phyloP scores from a whole-genome alignment of 1,140 invertebrate species.

The Eumeta japonica region DNA sequence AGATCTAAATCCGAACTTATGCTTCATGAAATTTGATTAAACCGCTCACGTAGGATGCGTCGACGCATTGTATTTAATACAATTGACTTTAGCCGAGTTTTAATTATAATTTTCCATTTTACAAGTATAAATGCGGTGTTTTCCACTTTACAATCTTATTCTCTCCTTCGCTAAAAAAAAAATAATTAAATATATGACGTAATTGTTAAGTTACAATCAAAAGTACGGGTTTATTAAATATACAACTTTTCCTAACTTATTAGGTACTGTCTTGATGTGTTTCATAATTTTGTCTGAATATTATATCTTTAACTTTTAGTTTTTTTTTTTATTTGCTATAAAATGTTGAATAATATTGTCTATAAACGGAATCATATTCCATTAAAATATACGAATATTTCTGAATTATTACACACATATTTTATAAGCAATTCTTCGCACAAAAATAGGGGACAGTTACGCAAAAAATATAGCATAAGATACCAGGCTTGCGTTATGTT shows the following conservation, averaged over 20 bases:
- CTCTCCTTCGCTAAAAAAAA: conserved; percentile 39
- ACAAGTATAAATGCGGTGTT: conserved; percentile 47
- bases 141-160: conserved; percentile 52
- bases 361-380: conserved; percentile 6
- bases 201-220: background rate
- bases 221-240: background rate
- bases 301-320: background rate
- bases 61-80: conserved; percentile 53
- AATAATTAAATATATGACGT: background rate
- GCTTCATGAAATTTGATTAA: background rate
- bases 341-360: background rate
- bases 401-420: too few species aligned
- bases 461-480: too few species aligned
- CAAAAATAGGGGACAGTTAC: too few species aligned
- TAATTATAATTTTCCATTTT: conserved; percentile 33
- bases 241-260: too few species aligned
- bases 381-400: conserved; percentile 3
- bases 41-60: too few species aligned
- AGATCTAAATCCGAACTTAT: too few species aligned
- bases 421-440: too few species aligned
- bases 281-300: background rate
- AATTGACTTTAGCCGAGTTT: conserved; percentile 40
- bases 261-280: too few species aligned
- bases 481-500: too few species aligned
- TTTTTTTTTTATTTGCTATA: background rate